These are phyloP conservation scores for Eupithecia exiguata DNA, from an alignment of 2,888 invertebrate genomes.

Conservation along the genomic window DNA sequence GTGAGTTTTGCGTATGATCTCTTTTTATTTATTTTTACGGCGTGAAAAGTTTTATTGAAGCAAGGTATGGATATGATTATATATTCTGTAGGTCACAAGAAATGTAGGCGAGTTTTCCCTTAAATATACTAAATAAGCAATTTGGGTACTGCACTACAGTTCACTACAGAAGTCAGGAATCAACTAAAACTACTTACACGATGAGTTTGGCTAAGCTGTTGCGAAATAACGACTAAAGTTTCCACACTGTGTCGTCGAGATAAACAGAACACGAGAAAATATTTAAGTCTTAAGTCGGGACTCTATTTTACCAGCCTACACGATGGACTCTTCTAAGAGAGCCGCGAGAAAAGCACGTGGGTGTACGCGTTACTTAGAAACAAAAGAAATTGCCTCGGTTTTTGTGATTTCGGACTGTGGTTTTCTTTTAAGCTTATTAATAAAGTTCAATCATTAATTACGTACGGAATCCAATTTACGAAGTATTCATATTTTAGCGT, in stretches of 20 bases:
- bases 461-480: background rate
- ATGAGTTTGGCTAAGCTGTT: slow-evolving; percentile 53
- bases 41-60: background rate
- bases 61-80: background rate
- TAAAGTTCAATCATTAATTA: background rate
- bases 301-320: background rate
- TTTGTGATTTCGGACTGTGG: background rate
- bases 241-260: slow-evolving; percentile 63
- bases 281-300: slow-evolving; percentile 60
- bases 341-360: background rate
- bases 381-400: background rate
- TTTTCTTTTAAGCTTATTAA: background rate
- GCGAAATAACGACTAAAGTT: slow-evolving; percentile 66
- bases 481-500: background rate
- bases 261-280: slow-evolving; percentile 75
- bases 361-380: background rate
- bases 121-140: background rate
- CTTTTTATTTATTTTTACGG: slow-evolving; percentile 37
- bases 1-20: slow-evolving; percentile 42
- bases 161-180: background rate
- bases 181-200: slow-evolving; percentile 22
- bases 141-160: background rate
- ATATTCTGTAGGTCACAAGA: background rate
- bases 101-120: background rate
- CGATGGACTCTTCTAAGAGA: background rate